Evolutionary conservation across 2,797 vertebrate genomes (phyloP).

Genomic region (Hydrophis major): DNA sequence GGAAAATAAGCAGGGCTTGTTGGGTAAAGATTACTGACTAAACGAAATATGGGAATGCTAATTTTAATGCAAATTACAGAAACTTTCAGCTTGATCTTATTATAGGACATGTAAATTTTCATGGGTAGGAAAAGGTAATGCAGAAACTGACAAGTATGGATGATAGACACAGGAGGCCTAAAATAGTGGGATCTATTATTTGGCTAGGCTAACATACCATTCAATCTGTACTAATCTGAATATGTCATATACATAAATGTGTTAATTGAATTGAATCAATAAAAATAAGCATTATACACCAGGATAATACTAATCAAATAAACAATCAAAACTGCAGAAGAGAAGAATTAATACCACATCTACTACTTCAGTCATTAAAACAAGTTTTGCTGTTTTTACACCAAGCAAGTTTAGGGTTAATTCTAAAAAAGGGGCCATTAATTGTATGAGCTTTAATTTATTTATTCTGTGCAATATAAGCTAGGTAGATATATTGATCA

Average conservation of each 20-base stretch:
- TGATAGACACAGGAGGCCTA: not conserved
- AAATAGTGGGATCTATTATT: not conserved
- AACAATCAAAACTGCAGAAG: not conserved
- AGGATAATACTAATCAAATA: not conserved
- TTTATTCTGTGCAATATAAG: not conserved
- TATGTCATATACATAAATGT: not conserved
- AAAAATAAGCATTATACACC: not conserved
- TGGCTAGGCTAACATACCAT: not conserved
- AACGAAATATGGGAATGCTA: not conserved
- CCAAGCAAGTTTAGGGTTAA: not conserved
- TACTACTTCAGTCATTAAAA: not conserved
- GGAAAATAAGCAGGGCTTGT: slow-evolving; percentile 28
- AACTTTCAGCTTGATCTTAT: not conserved
- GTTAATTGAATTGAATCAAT: not conserved
- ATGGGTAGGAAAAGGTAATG: not conserved
- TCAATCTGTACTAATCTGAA: not conserved
- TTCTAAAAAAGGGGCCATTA: not conserved
- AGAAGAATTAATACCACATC: not conserved
- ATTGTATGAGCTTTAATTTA: not conserved
- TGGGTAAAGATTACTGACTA: not conserved
- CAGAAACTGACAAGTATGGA: not conserved
- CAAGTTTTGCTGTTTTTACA: not conserved
- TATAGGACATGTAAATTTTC: not conserved
- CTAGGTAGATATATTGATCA: not conserved
- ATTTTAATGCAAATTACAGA: not conserved